Evolutionary conservation across 2,797 vertebrate species (phyloP).

Genomic region (Tympanoctomys barrerae): DNA sequence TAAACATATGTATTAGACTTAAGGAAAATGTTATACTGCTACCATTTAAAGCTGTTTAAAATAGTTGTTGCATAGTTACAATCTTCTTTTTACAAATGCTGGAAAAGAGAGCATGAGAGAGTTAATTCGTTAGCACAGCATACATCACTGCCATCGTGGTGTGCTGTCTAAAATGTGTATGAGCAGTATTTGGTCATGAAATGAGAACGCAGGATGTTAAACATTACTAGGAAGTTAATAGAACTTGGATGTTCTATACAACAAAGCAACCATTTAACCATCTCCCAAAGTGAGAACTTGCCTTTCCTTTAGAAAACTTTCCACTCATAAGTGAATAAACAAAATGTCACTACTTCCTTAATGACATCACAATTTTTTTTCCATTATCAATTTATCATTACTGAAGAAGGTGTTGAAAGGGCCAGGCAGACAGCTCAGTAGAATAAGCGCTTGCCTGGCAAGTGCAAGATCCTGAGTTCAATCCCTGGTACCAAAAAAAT

Average conservation of each 20-base stretch:
- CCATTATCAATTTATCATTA: background rate
- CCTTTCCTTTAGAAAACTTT: conserved; percentile 26
- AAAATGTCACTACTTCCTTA: conserved; percentile 26
- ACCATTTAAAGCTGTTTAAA: conserved; percentile 61
- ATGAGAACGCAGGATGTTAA: conserved; percentile 66
- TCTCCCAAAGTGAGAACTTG: conserved; percentile 51
- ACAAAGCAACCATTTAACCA: conserved; percentile 42
- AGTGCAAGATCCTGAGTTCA: no score
- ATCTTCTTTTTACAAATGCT: conserved; percentile 43
- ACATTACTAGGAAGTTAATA: conserved; percentile 71
- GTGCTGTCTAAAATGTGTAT: conserved; percentile 13
- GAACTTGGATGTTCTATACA: conserved; percentile 50
- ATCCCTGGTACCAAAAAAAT: no score
- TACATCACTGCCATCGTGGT: background rate
- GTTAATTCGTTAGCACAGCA: background rate
- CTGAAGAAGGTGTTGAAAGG: background rate
- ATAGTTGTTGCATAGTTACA: background rate
- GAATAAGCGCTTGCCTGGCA: no score
- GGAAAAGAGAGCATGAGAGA: background rate
- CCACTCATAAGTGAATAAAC: conserved; percentile 26
- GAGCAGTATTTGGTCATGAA: conserved; percentile 61
- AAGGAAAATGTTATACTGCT: conserved; percentile 61
- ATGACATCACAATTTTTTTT: background rate
- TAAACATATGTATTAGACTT: conserved; percentile 51
- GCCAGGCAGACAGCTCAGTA: no score